A percentile compares a stretch with the other conserved stretches of the same genome.
phyloP scores from a whole-genome alignment of 2,797 vertebrate species.

The Schizothorax lantsangensis region DNA sequence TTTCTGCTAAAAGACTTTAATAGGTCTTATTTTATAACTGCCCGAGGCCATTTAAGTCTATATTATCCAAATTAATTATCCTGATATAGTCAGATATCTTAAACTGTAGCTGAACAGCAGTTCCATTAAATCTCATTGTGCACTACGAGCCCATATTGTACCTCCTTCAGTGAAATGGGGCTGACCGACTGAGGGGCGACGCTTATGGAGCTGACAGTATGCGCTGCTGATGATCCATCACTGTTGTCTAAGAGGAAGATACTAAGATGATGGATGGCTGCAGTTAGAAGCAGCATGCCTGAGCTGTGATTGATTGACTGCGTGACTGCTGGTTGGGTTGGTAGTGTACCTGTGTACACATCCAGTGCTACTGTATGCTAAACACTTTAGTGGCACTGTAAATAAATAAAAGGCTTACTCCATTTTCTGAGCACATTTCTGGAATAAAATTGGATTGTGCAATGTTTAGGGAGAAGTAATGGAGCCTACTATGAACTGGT shows the following conservation, averaged over 20 bases:
- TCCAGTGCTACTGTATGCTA: constrained; percentile 29
- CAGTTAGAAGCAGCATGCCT: constrained; percentile 41
- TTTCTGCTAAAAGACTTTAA: constrained; percentile 29
- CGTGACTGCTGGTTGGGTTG: constrained; percentile 43
- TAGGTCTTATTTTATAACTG: constrained; percentile 30
- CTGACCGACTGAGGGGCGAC: background rate
- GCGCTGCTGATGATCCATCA: constrained; percentile 73
- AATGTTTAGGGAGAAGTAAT: background rate
- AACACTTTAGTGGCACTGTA: constrained; percentile 15
- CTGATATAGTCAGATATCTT: constrained; percentile 30
- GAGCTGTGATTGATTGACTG: constrained; percentile 51
- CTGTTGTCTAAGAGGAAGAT: constrained; percentile 74
- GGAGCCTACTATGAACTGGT: background rate
- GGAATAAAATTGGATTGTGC: background rate
- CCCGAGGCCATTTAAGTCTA: constrained; percentile 20
- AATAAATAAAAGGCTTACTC: background rate
- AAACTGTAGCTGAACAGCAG: constrained; percentile 30
- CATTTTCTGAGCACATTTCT: background rate
- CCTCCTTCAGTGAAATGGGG: constrained; percentile 9
- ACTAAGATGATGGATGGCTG: constrained; percentile 76
- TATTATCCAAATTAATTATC: constrained; percentile 45
- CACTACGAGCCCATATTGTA: constrained; percentile 15
- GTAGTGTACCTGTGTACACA: constrained; percentile 27
- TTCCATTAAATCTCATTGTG: constrained; percentile 36
- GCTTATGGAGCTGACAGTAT: constrained; percentile 57